A percentile compares a stretch with the other conserved stretches of the same genome.
These are phyloP conservation scores for Hipparchia sbordonii DNA, from an alignment of 2,888 invertebrate genomes.

Conservation along the genomic window DNA sequence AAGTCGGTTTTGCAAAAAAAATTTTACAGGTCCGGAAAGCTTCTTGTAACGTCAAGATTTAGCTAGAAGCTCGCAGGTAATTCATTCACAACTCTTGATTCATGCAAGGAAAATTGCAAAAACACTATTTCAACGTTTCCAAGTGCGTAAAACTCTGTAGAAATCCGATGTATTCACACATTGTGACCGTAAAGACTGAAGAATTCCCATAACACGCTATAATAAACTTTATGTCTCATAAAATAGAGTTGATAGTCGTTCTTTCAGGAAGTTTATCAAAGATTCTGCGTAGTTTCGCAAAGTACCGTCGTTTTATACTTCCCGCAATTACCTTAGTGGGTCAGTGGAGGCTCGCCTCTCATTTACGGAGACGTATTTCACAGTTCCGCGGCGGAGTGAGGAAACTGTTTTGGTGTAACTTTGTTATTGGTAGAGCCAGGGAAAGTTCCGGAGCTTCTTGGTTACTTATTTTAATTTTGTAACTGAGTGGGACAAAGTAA, in stretches of 20 bases:
- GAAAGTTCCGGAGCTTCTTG: no score
- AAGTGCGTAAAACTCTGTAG: slow-evolving; percentile 1
- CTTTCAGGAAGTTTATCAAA: background rate
- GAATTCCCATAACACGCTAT: background rate
- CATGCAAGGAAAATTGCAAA: background rate
- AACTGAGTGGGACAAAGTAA: no score
- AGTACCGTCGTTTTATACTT: slow-evolving; percentile 35
- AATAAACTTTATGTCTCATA: background rate
- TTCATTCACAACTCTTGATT: background rate
- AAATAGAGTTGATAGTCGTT: background rate
- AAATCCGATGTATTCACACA: slow-evolving; percentile 3
- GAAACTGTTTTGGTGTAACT: background rate
- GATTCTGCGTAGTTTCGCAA: slow-evolving; percentile 26
- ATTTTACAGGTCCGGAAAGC: no score
- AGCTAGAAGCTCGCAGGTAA: background rate
- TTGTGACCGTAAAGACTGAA: background rate
- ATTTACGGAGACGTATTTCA: slow-evolving; percentile 11
- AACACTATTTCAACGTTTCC: background rate
- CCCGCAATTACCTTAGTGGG: slow-evolving; percentile 40
- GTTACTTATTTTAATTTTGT: no score
- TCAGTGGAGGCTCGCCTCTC: slow-evolving; percentile 26
- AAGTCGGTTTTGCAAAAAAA: no score
- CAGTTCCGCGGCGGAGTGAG: slow-evolving; percentile 7
- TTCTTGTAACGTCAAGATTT: background rate
- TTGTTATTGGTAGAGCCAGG: no score